phyloP scores from a whole-genome alignment of 2,113 vertebrate genomes.

The Chionodraco myersi region DNA sequence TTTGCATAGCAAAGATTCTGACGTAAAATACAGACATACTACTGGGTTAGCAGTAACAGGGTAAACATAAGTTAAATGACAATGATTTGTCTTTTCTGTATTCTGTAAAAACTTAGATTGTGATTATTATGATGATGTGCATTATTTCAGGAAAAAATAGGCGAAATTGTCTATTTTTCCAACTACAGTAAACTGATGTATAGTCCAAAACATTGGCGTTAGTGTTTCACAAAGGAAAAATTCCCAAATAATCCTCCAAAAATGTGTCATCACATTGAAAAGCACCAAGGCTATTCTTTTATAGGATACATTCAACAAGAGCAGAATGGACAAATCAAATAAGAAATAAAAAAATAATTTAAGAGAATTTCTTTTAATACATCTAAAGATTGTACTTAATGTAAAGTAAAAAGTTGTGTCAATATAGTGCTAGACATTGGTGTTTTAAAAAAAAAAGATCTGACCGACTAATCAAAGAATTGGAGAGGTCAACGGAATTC shows the following conservation, averaged over 20 bases:
- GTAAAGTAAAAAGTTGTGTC: constrained; percentile 21
- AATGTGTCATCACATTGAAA: constrained; percentile 20
- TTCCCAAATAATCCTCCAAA: not conserved
- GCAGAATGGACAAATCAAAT: constrained; percentile 7
- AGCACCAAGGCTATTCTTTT: constrained; percentile 28
- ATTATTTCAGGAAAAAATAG: not conserved
- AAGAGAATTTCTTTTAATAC: not conserved
- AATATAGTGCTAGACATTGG: not conserved
- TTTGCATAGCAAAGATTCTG: constrained; percentile 47
- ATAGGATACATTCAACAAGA: not conserved
- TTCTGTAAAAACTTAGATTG: too few species aligned
- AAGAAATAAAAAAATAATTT: not conserved
- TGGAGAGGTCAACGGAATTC: not conserved
- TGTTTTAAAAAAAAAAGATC: not conserved
- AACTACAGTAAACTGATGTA: constrained; percentile 18
- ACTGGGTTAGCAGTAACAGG: constrained; percentile 22
- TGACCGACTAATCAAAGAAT: not conserved
- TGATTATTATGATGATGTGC: too few species aligned
- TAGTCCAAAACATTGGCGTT: constrained; percentile 17
- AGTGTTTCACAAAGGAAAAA: not conserved
- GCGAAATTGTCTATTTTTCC: constrained; percentile 5
- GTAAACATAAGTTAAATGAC: constrained; percentile 44
- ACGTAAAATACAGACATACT: constrained; percentile 32
- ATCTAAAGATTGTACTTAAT: not conserved
- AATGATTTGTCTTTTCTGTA: constrained; percentile 27